These are phyloP conservation scores for Tauraco erythrolophus DNA, from an alignment of 2,113 vertebrate species.

Conservation along the genomic window DNA sequence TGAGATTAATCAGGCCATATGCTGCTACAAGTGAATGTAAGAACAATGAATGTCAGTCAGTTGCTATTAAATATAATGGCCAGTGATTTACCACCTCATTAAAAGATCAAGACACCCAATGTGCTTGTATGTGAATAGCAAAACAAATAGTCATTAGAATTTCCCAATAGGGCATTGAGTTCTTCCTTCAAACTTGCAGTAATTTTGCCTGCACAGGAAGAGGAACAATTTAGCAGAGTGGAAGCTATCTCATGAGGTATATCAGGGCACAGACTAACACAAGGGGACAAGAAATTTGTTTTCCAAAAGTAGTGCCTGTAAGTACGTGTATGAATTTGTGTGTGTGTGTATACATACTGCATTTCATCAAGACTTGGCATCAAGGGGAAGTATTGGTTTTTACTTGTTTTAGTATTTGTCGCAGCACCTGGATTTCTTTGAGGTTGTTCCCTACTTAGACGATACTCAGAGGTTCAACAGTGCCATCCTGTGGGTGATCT, in stretches of 20 bases:
- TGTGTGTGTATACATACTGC: not conserved
- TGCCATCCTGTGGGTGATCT: slow-evolving; percentile 75
- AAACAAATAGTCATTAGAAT: slow-evolving; percentile 28
- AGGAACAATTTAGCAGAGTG: not conserved
- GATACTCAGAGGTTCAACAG: slow-evolving; percentile 60
- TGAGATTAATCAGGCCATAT: slow-evolving; percentile 16
- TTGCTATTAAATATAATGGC: slow-evolving; percentile 25
- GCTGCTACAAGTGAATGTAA: not conserved
- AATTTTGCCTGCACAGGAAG: not conserved
- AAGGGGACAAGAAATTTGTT: rapidly evolving
- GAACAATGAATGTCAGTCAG: slow-evolving; percentile 30
- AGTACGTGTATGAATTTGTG: not conserved
- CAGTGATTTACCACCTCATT: slow-evolving; percentile 37
- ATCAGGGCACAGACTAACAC: not conserved
- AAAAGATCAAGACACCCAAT: not conserved
- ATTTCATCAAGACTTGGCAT: not conserved
- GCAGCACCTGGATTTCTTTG: not conserved
- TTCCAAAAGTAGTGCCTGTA: not conserved
- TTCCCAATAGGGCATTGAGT: not conserved
- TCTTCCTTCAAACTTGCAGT: not conserved
- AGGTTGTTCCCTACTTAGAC: not conserved
- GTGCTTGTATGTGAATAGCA: slow-evolving; percentile 1
- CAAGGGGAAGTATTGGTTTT: not conserved
- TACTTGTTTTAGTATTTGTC: not conserved
- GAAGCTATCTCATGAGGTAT: not conserved